These are phyloP conservation scores for Lordiphosa collinella DNA, from an alignment of 1,140 invertebrate genomes.

Conservation along the genomic window DNA sequence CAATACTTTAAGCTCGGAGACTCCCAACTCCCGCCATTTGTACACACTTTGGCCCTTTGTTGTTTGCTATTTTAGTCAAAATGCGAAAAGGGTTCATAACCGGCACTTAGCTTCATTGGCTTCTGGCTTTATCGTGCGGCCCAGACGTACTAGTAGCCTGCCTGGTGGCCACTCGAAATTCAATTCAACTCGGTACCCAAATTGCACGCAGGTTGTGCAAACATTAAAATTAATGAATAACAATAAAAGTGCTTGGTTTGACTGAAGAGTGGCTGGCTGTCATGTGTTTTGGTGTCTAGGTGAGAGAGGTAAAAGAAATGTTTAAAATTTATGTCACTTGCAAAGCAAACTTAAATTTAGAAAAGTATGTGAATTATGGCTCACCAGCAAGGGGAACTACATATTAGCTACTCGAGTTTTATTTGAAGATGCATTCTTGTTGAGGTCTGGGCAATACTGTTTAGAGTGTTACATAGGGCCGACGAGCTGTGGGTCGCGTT, in stretches of 20 bases:
- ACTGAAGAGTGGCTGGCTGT: no score
- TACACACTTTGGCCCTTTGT: background rate
- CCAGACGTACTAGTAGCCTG: slow-evolving; percentile 40
- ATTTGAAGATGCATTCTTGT: no score
- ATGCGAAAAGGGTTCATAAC: slow-evolving; percentile 76
- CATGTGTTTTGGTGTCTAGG: no score
- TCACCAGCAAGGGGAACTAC: no score
- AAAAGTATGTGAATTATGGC: no score
- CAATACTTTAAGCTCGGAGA: slow-evolving; percentile 1
- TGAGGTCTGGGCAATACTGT: no score
- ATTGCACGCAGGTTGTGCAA: slow-evolving; percentile 63
- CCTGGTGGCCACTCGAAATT: slow-evolving; percentile 53
- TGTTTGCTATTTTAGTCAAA: slow-evolving; percentile 29
- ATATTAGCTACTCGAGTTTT: no score
- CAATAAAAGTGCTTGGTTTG: slow-evolving; percentile 43
- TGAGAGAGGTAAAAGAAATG: no score
- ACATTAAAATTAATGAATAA: slow-evolving; percentile 76
- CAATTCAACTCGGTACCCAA: slow-evolving; percentile 53
- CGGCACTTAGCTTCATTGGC: slow-evolving; percentile 74
- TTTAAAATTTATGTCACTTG: no score
- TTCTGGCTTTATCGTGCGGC: slow-evolving; percentile 68
- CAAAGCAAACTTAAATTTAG: no score
- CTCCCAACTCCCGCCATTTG: slow-evolving; percentile 1
- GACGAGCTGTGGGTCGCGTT: no score
- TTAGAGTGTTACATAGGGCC: no score